Percentiles rank a stretch among this genome's conserved stretches.
Evolutionary conservation across 2,797 vertebrate genomes (phyloP).

Genomic region (Leuciscus waleckii): DNA sequence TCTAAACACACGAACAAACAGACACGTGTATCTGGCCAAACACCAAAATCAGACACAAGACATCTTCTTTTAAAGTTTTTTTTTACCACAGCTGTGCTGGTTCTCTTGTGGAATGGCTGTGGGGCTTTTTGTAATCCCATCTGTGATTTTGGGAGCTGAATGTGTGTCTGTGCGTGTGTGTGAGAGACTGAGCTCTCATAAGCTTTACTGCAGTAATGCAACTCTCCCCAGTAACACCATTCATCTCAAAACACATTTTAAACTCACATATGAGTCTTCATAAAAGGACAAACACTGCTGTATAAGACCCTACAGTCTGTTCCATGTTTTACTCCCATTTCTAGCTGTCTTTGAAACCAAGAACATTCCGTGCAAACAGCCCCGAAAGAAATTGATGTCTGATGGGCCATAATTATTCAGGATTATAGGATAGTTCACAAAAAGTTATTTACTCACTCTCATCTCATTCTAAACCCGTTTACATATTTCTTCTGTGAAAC

Average conservation of each 20-base stretch:
- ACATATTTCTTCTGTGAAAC: background rate
- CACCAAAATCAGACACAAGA: slow-evolving; percentile 55
- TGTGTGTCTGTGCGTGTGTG: background rate
- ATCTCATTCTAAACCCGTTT: background rate
- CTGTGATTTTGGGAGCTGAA: slow-evolving; percentile 62
- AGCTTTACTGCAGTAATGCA: slow-evolving; percentile 7
- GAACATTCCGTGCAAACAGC: background rate
- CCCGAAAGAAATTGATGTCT: background rate
- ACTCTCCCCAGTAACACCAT: background rate
- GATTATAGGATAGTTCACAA: background rate
- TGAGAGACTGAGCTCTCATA: background rate
- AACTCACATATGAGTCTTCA: background rate
- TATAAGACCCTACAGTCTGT: background rate
- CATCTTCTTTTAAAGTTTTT: slow-evolving; percentile 40
- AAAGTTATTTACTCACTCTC: background rate
- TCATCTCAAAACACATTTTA: slow-evolving; percentile 11
- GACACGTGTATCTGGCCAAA: slow-evolving; percentile 21
- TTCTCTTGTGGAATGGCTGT: slow-evolving; percentile 64
- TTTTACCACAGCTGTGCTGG: slow-evolving; percentile 71
- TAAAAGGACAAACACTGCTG: background rate
- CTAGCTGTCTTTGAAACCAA: background rate
- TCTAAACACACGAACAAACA: slow-evolving; percentile 21
- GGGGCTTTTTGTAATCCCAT: slow-evolving; percentile 75
- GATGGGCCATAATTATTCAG: slow-evolving; percentile 2
- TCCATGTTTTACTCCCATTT: background rate